Evolutionary conservation across 2,113 vertebrate genomes (phyloP), one percentile per base, ranked within the genome.

Genomic region (Carassius auratus): DNA sequence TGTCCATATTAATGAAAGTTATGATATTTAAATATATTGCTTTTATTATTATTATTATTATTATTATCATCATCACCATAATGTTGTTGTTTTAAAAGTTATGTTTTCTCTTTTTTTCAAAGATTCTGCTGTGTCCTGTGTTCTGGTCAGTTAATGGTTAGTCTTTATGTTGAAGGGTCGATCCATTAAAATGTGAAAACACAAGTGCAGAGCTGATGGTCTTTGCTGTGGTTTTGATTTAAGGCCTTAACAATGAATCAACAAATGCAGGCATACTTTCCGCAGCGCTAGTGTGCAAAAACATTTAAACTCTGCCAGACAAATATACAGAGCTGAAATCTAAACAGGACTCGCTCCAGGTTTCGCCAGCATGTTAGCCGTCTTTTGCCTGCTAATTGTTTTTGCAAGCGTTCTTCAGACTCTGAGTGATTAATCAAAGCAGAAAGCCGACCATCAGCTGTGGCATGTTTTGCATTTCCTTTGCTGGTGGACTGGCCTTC

Each of bases 401-500:
- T 71, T 21, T 4, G 68, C 15, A 21, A 71, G 68, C 8, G 33
- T 38, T 19, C 33, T 9, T 36, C 15, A 69, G 30, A 38, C 68
- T 38, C 17, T 2, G 33, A 69, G 68, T 38, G 68, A 69, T 71
- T 71, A 38, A 69, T 69, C 66, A 69, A 19, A 69, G 66, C 66
- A 0, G 66, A 38, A 36, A 69, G 33, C 66, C 96, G 95, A 96
- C 96, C 96, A 97, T 97, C 96, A 97, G 96, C 91, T 95, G 86
- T 89, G 93, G 92, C 91, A 92, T 94, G 95, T 96, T 97, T 96
- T 89, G 93, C 92, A 97, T 98, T 97, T 97, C 96, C 95, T 95
- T 92, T 92, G 92, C 92, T 90, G 85, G 90, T 91, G 89, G 90
- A 92, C 89, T 89, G 69, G 83, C 91, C 86, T 93, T 94, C 94